Evolutionary conservation across 92 coral and sea anemone genomes (phyloP).

Genomic region (Bergia puertoricense): DNA sequence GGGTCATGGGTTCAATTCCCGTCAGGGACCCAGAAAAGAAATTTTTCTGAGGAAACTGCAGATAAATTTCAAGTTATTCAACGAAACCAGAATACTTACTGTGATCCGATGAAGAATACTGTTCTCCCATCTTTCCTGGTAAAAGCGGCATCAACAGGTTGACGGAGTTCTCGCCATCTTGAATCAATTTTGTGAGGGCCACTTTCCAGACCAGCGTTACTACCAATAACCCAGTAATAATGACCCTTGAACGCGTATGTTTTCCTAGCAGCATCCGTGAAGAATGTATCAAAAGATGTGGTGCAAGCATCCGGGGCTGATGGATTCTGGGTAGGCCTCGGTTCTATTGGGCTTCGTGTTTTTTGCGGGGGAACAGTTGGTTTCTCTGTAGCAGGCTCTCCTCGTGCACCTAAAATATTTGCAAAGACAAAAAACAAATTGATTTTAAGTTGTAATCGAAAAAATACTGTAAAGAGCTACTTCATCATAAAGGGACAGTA

Average conservation of each 20-base stretch:
- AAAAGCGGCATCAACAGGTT: slow-evolving; percentile 49
- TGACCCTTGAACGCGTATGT: slow-evolving; percentile 31
- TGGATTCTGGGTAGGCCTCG: background rate
- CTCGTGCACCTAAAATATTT: background rate
- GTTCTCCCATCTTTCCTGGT: slow-evolving; percentile 36
- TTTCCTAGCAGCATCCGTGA: too few species aligned
- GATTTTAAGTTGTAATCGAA: background rate
- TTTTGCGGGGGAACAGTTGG: background rate
- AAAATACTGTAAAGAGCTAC: background rate
- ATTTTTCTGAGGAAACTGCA: too few species aligned
- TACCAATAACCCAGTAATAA: slow-evolving; percentile 58
- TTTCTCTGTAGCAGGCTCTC: background rate
- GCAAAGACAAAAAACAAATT: too few species aligned
- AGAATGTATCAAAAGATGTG: background rate
- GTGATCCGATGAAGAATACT: slow-evolving; percentile 12
- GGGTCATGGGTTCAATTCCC: too few species aligned
- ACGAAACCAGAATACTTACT: slow-evolving; percentile 35
- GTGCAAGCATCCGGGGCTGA: background rate
- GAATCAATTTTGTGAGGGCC: slow-evolving; percentile 63
- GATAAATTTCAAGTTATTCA: too few species aligned
- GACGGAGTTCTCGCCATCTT: slow-evolving; percentile 60
- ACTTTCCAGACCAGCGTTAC: slow-evolving; percentile 49
- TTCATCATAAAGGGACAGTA: background rate
- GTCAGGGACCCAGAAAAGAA: too few species aligned
- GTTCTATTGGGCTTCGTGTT: background rate